A percentile compares a stretch with the other conserved stretches of the same genome.
Conservation (phyloP, 2,888 invertebrate species). For the Laspeyria flexula region DNA sequence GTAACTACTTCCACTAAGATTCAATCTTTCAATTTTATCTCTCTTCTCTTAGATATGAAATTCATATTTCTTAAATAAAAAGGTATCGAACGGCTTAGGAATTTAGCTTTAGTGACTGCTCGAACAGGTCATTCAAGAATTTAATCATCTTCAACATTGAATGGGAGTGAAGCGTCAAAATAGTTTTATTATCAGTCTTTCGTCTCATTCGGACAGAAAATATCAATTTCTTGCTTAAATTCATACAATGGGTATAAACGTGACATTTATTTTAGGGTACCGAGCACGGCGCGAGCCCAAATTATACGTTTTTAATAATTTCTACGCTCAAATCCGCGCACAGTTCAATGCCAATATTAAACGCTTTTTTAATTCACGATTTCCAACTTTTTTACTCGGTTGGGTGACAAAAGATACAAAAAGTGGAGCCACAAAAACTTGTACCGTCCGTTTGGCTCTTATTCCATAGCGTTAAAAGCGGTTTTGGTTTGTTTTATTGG, state of each 20-base stretch:
- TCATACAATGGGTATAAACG: slow-evolving; percentile 49
- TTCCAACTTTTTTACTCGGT: slow-evolving; percentile 77
- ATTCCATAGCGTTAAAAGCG: slow-evolving; percentile 46
- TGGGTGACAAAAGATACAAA: slow-evolving; percentile 79
- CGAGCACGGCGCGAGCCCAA: slow-evolving; percentile 54
- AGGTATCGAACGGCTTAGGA: neutral
- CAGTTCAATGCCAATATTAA: slow-evolving; percentile 82
- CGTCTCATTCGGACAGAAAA: slow-evolving; percentile 35
- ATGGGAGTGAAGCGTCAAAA: slow-evolving; percentile 35
- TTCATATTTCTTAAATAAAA: neutral
- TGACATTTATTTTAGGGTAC: slow-evolving; percentile 58
- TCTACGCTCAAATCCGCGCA: slow-evolving; percentile 71
- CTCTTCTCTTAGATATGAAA: no score
- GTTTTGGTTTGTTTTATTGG: slow-evolving; percentile 43
- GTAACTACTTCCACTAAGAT: no score
- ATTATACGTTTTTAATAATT: slow-evolving; percentile 66
- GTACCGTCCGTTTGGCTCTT: slow-evolving; percentile 41
- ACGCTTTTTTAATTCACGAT: slow-evolving; percentile 81
- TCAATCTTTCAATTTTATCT: no score
- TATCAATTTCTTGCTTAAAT: slow-evolving; percentile 50
- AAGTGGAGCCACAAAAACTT: slow-evolving; percentile 47
- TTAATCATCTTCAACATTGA: slow-evolving; percentile 23
- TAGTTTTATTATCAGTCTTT: slow-evolving; percentile 32
- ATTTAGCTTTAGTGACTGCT: neutral
- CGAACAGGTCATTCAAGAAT: slow-evolving; percentile 11